Evolutionary conservation across 2,888 invertebrate genomes (phyloP).

Genomic region (Catocala nupta): DNA sequence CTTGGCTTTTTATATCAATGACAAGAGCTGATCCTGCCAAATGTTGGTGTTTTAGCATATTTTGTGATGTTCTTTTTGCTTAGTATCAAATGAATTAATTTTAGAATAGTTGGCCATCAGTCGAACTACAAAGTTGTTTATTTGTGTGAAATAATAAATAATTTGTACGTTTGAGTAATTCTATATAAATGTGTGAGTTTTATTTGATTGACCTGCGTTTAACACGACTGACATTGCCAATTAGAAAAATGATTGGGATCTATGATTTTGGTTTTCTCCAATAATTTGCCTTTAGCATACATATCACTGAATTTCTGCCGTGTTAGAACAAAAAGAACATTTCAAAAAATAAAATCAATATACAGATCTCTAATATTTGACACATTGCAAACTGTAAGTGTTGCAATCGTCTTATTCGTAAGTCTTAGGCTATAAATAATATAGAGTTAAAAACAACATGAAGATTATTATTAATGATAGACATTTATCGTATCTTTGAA

Average conservation of each 20-base stretch:
- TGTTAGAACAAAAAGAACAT: constrained; percentile 68
- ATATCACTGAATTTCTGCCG: constrained; percentile 50
- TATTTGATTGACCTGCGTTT: constrained; percentile 12
- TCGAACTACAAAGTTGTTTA: constrained; percentile 12
- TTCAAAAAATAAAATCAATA: constrained; percentile 59
- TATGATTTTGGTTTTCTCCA: constrained; percentile 17
- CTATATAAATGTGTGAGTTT: constrained; percentile 23
- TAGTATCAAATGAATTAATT: constrained; percentile 31
- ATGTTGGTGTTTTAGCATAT: constrained; percentile 59
- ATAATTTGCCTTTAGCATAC: constrained; percentile 46
- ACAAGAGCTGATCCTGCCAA: constrained; percentile 62
- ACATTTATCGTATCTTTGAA: constrained; percentile 81
- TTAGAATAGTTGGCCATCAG: constrained; percentile 21
- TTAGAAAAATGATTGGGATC: constrained; percentile 26
- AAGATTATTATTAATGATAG: constrained; percentile 77
- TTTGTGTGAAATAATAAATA: constrained; percentile 24
- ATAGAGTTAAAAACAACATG: constrained; percentile 72
- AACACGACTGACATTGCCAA: constrained; percentile 24
- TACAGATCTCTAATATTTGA: constrained; percentile 80
- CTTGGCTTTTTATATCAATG: constrained; percentile 31
- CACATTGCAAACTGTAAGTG: constrained; percentile 82
- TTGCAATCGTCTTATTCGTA: constrained; percentile 80
- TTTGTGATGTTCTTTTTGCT: constrained; percentile 76
- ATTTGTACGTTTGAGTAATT: constrained; percentile 18
- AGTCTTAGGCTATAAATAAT: constrained; percentile 75